Base-by-base conservation (phyloP, 2,113 vertebrate genomes). In the Zapornia atra region DNA sequence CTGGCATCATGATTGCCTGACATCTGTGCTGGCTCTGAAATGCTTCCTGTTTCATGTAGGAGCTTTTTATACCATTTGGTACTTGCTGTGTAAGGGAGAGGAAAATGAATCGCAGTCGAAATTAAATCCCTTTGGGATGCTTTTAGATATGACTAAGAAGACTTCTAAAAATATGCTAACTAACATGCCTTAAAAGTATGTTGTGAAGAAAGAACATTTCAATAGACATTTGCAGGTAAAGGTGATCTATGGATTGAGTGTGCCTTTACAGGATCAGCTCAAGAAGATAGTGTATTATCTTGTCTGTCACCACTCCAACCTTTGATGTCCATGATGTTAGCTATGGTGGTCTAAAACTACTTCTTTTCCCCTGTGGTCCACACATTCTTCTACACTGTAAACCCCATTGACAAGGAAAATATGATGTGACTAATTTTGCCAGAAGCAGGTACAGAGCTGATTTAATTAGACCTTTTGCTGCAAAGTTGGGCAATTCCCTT, bases 101-200 rank as follows among this genome's bases (percentile, higher is more conserved):
- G 36, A 87, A 88, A 94, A 94, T 86, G 68, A 96, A 90, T 92
- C 6, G 38, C 86, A 46, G 31, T 66, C 83, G 91, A 82, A 89
- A 94, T 93, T 72, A 92, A 93, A 82, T 84, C 57, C 61, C 53
- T 84, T 90, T 82, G 81, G 72, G 56, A 53, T 84, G 40, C 53
- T 71, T 87, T 89, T 88, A 92, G 40, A 69, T 79, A 88, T 96
- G 94, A 95, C 83, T 95, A 93, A 96, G 57, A 79, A 19, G 21
- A 78, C 57, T 89, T 84, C 88, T 92, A 92, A 94, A 95, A 96
- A 84, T 93, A 76, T 33, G n/a, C 53, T 79, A 91, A 72, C 56
- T 66, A 82, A 68, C 19, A 59, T 16, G 5, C 24, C 94, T 93
- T 82, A 76, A 57, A 91, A 66, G 22, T 79, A 26, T 53, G 38